Percentiles rank a stretch among this genome's conserved stretches.
Evolutionary conservation across 2,888 invertebrate genomes (phyloP).

Genomic region (Ypsolopha scabrella): DNA sequence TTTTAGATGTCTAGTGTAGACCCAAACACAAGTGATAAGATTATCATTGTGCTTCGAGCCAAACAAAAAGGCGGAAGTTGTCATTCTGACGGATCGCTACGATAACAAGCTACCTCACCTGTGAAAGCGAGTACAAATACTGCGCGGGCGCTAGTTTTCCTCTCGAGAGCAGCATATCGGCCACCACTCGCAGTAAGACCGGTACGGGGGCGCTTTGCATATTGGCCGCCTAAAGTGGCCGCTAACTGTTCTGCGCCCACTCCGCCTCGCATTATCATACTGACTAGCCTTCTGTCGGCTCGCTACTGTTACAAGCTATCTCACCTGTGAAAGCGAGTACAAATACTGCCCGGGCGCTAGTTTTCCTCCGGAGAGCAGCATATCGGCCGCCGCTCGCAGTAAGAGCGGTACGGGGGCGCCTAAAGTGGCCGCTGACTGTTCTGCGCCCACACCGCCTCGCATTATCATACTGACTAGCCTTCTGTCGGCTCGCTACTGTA

Average conservation of each 20-base stretch:
- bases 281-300: not conserved
- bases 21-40: not conserved
- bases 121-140: conserved; percentile 77
- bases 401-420: conserved; percentile 69
- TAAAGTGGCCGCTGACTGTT: conserved; percentile 49
- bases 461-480: conserved; percentile 43
- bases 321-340: conserved; percentile 82
- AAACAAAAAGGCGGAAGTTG: too few species aligned
- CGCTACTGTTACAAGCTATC: not conserved
- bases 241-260: conserved; percentile 51
- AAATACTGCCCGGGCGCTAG: conserved; percentile 83
- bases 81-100: too few species aligned
- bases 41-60: not conserved
- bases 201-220: conserved; percentile 61
- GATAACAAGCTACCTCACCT: not conserved
- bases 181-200: conserved; percentile 80
- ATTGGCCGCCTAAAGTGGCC: conserved; percentile 48
- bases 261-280: too few species aligned
- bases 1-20: not conserved
- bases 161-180: conserved; percentile 82
- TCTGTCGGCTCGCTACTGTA: conserved; percentile 33
- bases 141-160: conserved; percentile 79
- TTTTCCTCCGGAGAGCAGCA: conserved; percentile 79
- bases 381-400: conserved; percentile 85
- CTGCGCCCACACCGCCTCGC: conserved; percentile 28